These are phyloP conservation scores for Hypomesus transpacificus DNA, from an alignment of 2,113 vertebrate genomes.

Conservation along the genomic window DNA sequence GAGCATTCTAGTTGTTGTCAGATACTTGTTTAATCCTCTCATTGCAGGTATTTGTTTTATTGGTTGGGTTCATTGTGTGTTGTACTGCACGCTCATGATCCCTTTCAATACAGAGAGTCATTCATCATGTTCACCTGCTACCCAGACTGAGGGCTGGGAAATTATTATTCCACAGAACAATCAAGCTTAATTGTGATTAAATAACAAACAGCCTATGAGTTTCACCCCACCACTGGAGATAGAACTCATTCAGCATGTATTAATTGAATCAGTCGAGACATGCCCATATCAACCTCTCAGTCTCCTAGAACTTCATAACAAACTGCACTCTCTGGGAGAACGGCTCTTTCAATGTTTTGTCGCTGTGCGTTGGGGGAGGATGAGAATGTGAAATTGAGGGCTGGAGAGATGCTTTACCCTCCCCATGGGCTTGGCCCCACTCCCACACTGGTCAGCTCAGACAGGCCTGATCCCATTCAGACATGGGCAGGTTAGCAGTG, in stretches of 20 bases:
- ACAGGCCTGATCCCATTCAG: constrained; percentile 50
- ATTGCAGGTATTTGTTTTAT: constrained; percentile 21
- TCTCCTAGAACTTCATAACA: constrained; percentile 5
- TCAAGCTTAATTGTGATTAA: constrained; percentile 52
- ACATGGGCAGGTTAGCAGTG: constrained; percentile 18
- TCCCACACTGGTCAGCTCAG: constrained; percentile 40
- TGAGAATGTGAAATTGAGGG: constrained; percentile 41
- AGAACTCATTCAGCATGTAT: too few species aligned
- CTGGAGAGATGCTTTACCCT: constrained; percentile 32
- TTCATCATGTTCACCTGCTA: constrained; percentile 56
- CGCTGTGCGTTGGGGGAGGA: constrained; percentile 40
- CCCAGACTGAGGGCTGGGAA: constrained; percentile 55
- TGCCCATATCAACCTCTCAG: not conserved
- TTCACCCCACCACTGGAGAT: constrained; percentile 12
- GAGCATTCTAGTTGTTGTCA: not conserved
- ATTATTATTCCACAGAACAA: constrained; percentile 55
- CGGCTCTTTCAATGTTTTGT: constrained; percentile 25
- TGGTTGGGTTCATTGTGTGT: constrained; percentile 16
- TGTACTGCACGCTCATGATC: constrained; percentile 39
- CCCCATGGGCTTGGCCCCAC: constrained; percentile 51
- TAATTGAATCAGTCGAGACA: constrained; percentile 33
- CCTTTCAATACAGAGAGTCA: constrained; percentile 46
- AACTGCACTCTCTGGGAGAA: constrained; percentile 17
- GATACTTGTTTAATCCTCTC: not conserved
- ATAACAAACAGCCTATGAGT: constrained; percentile 32